Evolutionary conservation across 2,113 vertebrate genomes (phyloP), one percentile per base, ranked within the genome.

Genomic region (Terrapene triunguis): DNA sequence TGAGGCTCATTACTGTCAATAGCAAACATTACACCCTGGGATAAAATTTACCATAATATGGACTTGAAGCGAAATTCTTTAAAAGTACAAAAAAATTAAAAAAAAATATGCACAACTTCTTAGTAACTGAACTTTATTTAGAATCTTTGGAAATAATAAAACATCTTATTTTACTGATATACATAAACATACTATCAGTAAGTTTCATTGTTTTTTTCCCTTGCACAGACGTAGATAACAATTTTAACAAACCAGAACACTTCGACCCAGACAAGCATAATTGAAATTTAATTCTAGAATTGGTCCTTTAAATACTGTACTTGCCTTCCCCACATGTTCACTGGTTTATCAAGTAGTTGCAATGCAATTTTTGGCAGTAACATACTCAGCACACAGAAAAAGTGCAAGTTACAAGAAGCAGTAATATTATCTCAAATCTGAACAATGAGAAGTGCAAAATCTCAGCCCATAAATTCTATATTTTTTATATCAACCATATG

Each of bases 121-220:
- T 95, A 95, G 91, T 76, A 97, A 97, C 85, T 0, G 81, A 88
- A 94, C 96, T 98, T 98, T 98, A 98, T 96, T 98, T 94, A 96
- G 97, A 97, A 95, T 95, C 95, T 96, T 62, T 95, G 89, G 87
- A 97, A 97, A 82, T 97, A 97, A 97, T 95, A 97, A 98, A 97
- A 97, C 1, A 57, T 93, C 87, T 97, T 90, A 32, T 96, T 96
- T 91, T 74, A 87, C 94, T 25, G 48, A 95, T 55, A 90, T 32
- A 94, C 44, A n/a, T 88, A 97, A 97, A 97, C 95, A 93, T 84
- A 97, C 72, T 93, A 88, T 84, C 80, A 93, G 62, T 87, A 97
- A 51, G 59, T 96, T 97, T 94, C 72, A 92, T 87, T 97, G 94
- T 90, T 94, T 85, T 87, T 86, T 89, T 62, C 85, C 88, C 85